Evolutionary conservation across 1,140 invertebrate species (phyloP), one percentile per base, ranked within the genome.

Genomic region (Zaprionus gabonicus): DNA sequence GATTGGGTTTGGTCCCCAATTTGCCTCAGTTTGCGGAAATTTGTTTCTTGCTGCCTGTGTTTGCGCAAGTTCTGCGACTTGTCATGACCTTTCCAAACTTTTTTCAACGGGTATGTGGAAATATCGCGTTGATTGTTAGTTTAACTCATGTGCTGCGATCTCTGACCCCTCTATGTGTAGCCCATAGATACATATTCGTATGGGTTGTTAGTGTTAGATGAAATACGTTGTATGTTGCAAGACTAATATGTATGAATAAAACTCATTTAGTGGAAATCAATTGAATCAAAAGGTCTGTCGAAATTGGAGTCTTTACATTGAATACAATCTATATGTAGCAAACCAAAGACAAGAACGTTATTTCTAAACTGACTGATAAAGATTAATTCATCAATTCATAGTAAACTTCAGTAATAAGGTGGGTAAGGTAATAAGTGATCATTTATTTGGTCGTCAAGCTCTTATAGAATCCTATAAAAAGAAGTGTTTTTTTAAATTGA

Each of bases 61-160:
- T 77, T 77, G 63, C 62, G 51, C 75, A 77, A 77, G 64, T 62
- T 51, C 4, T 25, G 57, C 74, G 58, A 66, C 74, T 57, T 67
- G 13, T 55, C 51, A 44, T 71, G 70, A 76, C 70, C 74, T 76
- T 49, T 15, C 15, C 55, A 71, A 71, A 57, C 31, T 70, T 69
- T 41, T 69, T 56, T 69, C 36, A 36, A 38, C 64, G 44, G 36
- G 0, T 38, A 9, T 27, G 7, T 27, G 7, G 41, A 55, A 41
- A 76, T 68, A 71, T 56, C 49, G 56, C 49, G 56, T 71, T 71
- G 69, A 76, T 66, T 76, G 69, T 58, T 46, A 36, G 28, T 71
- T 71, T 27, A 71, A 75, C 72, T 71, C 70, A 71, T 75, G 34
- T 20, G 38, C 44, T 75, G 23, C 59, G 73, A 76, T 71, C 73